Base-by-base conservation (phyloP, 2,113 vertebrate species). In the Chaetodon auriga region DNA sequence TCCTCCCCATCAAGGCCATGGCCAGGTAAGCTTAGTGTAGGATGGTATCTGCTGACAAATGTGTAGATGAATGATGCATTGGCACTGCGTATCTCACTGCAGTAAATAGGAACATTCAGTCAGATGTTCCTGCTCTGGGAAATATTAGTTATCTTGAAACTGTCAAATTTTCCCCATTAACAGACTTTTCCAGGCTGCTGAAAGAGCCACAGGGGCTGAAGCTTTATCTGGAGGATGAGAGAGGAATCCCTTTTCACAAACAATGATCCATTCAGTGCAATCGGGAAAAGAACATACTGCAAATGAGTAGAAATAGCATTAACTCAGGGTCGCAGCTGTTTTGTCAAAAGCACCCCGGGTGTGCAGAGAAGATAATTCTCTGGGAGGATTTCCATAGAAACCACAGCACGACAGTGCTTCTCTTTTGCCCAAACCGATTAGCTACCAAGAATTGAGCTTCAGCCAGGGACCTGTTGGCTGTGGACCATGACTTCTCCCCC, bases 311-410 rank as follows among this genome's bases (percentile, higher is more conserved):
- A 73, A 81, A 65, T 53, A 54, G 49, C 71, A 63, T 61, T 70
- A 78, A 80, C 10, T 58, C 14, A 0, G 53, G 49, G 1, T 35
- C 45, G 48, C 53, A 69, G 69, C 60, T 61, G 82, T 53, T 79
- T 65, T 58, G 48, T 57, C 49, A 23, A 36, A 80, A 69, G 48
- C 57, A 78, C 53, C 13, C 14, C 1, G 8, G 58, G 68, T 19
- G n/a, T 68, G 30, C 57, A 73, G 70, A 57, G 38, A 48, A 30
- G 68, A 81, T 83, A 4, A 87, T 72, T 55, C 41, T 81, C 48
- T 30, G 23, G 18, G 23, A 80, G 48, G 46, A 84, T 92, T 89
- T 89, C 91, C 90, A 92, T 84, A 53, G 86, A 91, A 92, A 92
- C 85, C 25, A 21, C 25, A 75, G 76, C 60, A 78, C 3, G 2